A percentile compares a stretch with the other conserved stretches of the same genome.
Evolutionary conservation across 2,888 invertebrate genomes (phyloP).

Genomic region (Xiphydria camelus): DNA sequence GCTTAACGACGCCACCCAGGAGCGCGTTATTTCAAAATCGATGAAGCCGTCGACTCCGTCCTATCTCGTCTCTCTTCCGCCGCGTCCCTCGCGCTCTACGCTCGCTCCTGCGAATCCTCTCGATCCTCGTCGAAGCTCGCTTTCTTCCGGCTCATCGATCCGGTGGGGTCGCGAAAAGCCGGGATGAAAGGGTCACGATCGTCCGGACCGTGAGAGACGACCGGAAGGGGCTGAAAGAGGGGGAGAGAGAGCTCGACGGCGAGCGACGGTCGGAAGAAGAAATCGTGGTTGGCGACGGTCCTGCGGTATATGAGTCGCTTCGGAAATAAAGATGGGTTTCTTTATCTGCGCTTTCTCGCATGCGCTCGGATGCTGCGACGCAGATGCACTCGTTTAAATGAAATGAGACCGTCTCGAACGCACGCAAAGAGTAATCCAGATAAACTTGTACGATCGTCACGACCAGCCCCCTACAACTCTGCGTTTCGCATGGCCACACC

Average conservation of each 20-base stretch:
- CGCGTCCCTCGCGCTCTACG: not conserved
- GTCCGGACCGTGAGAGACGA: constrained; percentile 23
- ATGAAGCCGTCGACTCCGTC: constrained; percentile 4
- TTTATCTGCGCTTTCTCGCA: too few species aligned
- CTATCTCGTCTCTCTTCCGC: not conserved
- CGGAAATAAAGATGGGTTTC: too few species aligned
- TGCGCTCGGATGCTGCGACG: too few species aligned
- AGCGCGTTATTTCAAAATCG: constrained; percentile 7
- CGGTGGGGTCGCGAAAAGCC: not conserved
- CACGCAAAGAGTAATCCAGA: too few species aligned
- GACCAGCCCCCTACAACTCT: too few species aligned
- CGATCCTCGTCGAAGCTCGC: not conserved
- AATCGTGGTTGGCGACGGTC: too few species aligned
- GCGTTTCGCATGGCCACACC: too few species aligned
- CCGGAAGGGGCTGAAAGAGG: constrained; percentile 11
- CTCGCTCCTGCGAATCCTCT: not conserved
- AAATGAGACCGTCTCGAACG: too few species aligned
- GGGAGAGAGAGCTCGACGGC: constrained; percentile 2
- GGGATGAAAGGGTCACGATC: constrained; percentile 23
- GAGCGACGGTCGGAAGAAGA: too few species aligned
- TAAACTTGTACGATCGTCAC: too few species aligned
- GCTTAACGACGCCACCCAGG: constrained; percentile 8
- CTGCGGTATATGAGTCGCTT: too few species aligned
- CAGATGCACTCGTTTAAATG: too few species aligned
- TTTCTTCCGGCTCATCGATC: not conserved